Evolutionary conservation across 2,888 invertebrate genomes (phyloP), one percentile per base, ranked within the genome.

Genomic region (Pecten maximus): DNA sequence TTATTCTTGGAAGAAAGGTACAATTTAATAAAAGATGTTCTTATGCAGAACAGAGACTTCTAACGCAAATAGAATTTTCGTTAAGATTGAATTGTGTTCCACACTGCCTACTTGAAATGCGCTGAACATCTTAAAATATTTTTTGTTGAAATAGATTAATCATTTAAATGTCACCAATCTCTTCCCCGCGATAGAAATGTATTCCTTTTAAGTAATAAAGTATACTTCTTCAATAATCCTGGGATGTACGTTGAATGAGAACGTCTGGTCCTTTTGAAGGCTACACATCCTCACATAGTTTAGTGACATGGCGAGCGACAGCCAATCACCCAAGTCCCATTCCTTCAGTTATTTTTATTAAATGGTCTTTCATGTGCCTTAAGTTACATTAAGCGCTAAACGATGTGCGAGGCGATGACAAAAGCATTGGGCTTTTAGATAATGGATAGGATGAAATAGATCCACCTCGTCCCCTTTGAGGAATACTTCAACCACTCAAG

Each of bases 361-460:
- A 35, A 74, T 74, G 74, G 74, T 35, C 35, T 74, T 74, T 74
- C 35, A 74, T 74, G 74, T 74, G 74, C 74, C 35, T 74, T 15
- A 19, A 74, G 74, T 10, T 23, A 74, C 74, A 74, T 74, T 28
- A 23, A 74, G 16, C 74, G 28, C 12, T 50, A 74, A 74, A 28
- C n/a, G 60, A 28, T 74, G 28, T 28, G 4, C 28, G 74, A 35
- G 10, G 74, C 28, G 16, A 6, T 74, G 74, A 74, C 74, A 74
- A 74, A 74, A 10, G 35, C 35, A 74, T 74, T 10, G 74, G 12
- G 35, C 74, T 74, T 74, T 74, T 74, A 74, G 35, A 35, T 74
- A 74, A 74, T 74, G 74, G 74, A 28, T 6, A 74, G 10, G 74
- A 74, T 28, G 74, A 74, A 74, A 74, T 35, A 28, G 74, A 35